A percentile compares a stretch with the other conserved stretches of the same genome.
phyloP scores from a whole-genome alignment of 2,113 vertebrate species.

The Delphinus delphis region DNA sequence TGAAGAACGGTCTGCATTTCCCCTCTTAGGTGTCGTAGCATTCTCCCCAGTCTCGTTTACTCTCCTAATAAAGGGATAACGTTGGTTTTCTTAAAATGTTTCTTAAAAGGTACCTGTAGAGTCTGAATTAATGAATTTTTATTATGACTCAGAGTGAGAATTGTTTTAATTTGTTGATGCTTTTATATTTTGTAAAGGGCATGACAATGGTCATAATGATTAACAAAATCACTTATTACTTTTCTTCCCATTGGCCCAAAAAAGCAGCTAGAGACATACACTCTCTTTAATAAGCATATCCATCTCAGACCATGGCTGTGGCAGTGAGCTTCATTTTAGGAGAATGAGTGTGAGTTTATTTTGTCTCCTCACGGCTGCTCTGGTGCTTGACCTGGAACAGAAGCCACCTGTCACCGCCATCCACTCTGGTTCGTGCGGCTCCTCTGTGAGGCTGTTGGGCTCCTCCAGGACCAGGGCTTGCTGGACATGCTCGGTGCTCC shows the following conservation, averaged over 20 bases:
- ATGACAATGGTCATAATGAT: neutral
- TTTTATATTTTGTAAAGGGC: neutral
- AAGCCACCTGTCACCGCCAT: accelerated
- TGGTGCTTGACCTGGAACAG: neutral
- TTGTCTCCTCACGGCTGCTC: neutral
- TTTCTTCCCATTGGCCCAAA: neutral
- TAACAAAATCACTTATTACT: neutral
- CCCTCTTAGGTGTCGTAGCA: neutral
- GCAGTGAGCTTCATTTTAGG: neutral
- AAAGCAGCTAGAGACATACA: neutral
- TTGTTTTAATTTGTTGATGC: neutral
- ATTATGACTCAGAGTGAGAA: neutral
- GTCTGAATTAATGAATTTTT: neutral
- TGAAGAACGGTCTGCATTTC: neutral
- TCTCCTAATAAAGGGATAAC: neutral
- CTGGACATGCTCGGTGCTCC: no score
- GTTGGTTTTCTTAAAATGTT: neutral
- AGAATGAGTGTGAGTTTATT: no score
- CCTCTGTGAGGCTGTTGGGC: neutral
- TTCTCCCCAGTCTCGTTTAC: neutral
- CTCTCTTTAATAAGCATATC: neutral
- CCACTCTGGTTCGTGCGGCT: no score
- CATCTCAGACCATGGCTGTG: neutral
- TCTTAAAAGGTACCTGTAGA: neutral
- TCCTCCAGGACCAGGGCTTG: neutral